A percentile compares a stretch with the other conserved stretches of the same genome.
These are phyloP conservation scores for Naja naja DNA, from an alignment of 2,113 vertebrate species.

Conservation along the genomic window DNA sequence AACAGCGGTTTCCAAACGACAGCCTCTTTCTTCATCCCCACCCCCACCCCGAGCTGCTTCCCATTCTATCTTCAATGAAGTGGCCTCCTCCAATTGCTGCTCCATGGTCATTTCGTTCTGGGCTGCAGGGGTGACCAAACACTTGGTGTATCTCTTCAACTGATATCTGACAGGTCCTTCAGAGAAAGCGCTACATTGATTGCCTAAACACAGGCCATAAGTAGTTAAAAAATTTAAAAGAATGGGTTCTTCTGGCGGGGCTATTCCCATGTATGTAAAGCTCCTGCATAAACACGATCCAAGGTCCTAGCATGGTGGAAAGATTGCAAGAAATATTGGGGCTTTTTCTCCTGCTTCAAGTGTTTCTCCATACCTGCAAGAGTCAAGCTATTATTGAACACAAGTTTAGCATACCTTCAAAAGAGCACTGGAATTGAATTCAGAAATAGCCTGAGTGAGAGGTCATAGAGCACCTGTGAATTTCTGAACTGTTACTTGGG, in stretches of 20 bases:
- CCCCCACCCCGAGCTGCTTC: background rate
- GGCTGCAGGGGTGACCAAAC: background rate
- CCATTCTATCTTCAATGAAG: background rate
- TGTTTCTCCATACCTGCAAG: background rate
- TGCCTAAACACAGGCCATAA: background rate
- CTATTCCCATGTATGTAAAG: background rate
- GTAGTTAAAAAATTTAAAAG: background rate
- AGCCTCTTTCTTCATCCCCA: background rate
- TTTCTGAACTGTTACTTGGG: background rate
- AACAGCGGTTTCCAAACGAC: background rate
- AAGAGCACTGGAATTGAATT: background rate
- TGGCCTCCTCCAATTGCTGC: background rate
- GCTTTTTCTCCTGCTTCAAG: background rate
- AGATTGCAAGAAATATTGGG: background rate
- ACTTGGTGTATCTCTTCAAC: background rate
- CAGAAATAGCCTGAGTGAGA: background rate
- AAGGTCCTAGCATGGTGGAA: background rate
- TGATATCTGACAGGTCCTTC: background rate
- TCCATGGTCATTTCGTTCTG: background rate
- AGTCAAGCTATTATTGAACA: background rate
- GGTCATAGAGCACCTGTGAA: background rate
- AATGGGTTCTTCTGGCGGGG: background rate
- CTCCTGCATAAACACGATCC: background rate
- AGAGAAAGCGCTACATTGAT: background rate
- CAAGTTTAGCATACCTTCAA: background rate